These are phyloP conservation scores for Anthrax anthrax DNA, from an alignment of 2,888 invertebrate species.

Conservation along the genomic window DNA sequence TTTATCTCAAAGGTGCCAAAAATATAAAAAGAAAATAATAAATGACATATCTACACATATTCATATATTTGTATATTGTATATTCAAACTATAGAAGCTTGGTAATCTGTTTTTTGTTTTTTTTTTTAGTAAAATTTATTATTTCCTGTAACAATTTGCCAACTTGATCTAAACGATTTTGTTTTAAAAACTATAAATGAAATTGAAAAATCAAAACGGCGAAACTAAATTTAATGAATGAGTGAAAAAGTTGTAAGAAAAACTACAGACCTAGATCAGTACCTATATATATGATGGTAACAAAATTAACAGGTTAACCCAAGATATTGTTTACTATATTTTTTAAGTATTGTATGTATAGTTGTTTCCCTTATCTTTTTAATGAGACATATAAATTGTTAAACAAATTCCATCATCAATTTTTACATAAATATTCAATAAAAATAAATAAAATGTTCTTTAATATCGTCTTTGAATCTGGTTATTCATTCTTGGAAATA, in stretches of 20 bases:
- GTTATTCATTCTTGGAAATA: background rate
- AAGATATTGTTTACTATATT: too few relatives aligned
- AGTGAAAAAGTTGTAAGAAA: background rate
- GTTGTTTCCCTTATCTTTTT: background rate
- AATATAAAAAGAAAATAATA: too few relatives aligned
- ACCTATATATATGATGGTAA: too few relatives aligned
- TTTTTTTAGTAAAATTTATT: background rate
- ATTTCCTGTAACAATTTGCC: background rate
- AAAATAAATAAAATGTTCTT: constrained; percentile 2
- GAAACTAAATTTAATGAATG: background rate
- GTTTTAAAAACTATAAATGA: background rate
- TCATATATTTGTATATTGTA: too few relatives aligned
- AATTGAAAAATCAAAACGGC: background rate
- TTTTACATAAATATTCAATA: constrained; percentile 6
- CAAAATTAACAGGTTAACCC: too few relatives aligned
- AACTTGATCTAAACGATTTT: background rate
- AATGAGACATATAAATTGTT: constrained; percentile 6
- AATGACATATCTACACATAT: too few relatives aligned
- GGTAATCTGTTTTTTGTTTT: too few relatives aligned
- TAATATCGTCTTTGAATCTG: background rate
- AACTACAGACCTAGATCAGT: background rate
- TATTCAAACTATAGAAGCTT: too few relatives aligned
- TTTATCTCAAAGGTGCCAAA: too few relatives aligned
- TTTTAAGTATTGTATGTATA: background rate
- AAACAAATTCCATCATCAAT: constrained; percentile 4